phyloP scores from a whole-genome alignment of 1,140 invertebrate species.

The Platorchestia sp. region DNA sequence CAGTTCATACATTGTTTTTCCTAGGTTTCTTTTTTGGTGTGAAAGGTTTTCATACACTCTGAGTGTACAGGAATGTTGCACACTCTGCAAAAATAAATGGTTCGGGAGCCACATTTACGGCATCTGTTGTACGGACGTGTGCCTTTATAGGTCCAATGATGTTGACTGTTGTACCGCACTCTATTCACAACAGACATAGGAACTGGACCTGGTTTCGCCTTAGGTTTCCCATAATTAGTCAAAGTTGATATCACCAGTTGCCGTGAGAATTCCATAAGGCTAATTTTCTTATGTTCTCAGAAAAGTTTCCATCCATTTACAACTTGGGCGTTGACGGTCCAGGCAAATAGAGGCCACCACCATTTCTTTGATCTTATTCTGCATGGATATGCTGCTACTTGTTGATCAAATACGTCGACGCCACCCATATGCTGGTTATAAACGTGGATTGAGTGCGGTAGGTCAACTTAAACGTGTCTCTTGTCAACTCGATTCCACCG shows the following conservation, averaged over 20 bases:
- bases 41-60: too few relatives aligned
- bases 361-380: slow-evolving; percentile 26
- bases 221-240: slow-evolving; percentile 11
- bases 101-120: not conserved
- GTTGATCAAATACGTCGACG: slow-evolving; percentile 3
- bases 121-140: not conserved
- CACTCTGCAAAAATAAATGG: slow-evolving; percentile 9
- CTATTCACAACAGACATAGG: too few relatives aligned
- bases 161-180: not conserved
- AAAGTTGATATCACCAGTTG: slow-evolving; percentile 20
- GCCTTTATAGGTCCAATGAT: not conserved
- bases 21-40: not conserved
- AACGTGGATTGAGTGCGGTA: not conserved
- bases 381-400: not conserved
- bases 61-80: slow-evolving; percentile 3
- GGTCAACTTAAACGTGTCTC: not conserved
- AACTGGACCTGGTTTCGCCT: slow-evolving; percentile 1
- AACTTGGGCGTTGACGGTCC: too few relatives aligned
- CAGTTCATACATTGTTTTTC: not conserved
- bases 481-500: not conserved
- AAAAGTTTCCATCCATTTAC: not conserved
- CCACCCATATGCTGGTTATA: not conserved
- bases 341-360: not conserved
- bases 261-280: not conserved
- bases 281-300: not conserved